Evolutionary conservation across 2,797 vertebrate genomes (phyloP), one percentile per base, ranked within the genome.

Genomic region (Pyrocephalus nanus): DNA sequence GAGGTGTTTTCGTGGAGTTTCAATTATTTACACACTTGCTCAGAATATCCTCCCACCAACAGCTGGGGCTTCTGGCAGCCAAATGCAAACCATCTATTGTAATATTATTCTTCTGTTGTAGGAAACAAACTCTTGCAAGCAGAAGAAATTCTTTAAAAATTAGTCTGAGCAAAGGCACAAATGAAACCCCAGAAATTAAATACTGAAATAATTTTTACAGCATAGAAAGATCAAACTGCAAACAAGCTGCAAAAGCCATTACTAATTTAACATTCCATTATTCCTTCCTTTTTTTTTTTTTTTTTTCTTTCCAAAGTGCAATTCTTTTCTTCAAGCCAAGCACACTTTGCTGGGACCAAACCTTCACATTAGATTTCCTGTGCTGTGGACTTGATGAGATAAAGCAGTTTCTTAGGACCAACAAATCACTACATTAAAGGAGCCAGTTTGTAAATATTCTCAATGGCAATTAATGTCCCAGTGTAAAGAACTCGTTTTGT

Each of bases 211-310:
- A 90, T 90, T 94, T 95, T 93, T 90, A 91, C 58, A 70, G 90
- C 85, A 93, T 32, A 86, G 38, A 95, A 76, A 91, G 92, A 94
- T 79, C 54, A 95, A 95, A 93, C 75, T 71, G 75, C 78, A 96
- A 95, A 92, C 75, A 93, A 97, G 83, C 88, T 95, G 95, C 83
- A 95, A 96, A 95, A 96, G n/a, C 81, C 90, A 95, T 94, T 96
- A 96, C 82, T 85, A 93, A 95, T 90, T 95, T 75, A 95, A 82
- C 83, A 85, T 96, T 94, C 83, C 80, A 76, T 90, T 92, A 89
- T 93, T 92, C 43, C 47, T 72, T 88, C 91, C 80, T 90, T 88
- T 42, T 34, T n/a, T 34, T 34, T 55, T 40, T 22, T 87, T 82
- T 40, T 38, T 38, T 38, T 38, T 15, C 84, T 82, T 80, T 25